Percentiles rank a stretch among this genome's conserved stretches.
Conservation (phyloP, 92 coral and sea anemone genomes). For the Siderastrea siderea region DNA sequence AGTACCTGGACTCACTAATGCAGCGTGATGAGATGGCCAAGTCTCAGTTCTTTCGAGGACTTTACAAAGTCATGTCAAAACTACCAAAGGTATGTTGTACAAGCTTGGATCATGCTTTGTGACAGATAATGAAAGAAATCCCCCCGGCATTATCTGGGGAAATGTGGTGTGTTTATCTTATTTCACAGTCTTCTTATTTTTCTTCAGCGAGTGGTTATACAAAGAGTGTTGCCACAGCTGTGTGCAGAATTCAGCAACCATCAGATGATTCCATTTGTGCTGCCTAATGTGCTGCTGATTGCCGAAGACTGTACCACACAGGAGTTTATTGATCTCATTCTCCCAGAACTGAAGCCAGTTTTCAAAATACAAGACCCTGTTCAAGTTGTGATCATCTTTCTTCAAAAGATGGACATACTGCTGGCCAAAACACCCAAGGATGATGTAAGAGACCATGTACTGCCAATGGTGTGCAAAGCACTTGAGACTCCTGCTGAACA, state of each 20-base stretch:
- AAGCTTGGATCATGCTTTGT: not conserved
- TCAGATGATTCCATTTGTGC: constrained; percentile 94
- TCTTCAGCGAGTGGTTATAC: constrained; percentile 89
- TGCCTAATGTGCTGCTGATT: constrained; percentile 93
- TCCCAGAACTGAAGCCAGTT: constrained; percentile 95
- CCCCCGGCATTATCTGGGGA: not conserved
- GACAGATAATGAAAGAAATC: not conserved
- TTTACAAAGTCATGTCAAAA: constrained; percentile 96
- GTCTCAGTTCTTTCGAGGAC: constrained; percentile 96
- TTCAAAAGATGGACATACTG: constrained; percentile 92
- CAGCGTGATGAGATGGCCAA: constrained; percentile 99
- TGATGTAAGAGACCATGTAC: constrained; percentile 87
- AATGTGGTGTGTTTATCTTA: not conserved
- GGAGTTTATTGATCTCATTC: constrained; percentile 76
- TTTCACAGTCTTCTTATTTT: not conserved
- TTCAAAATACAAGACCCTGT: constrained; percentile 96
- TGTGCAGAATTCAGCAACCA: constrained; percentile 94
- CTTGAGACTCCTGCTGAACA: constrained; percentile 93
- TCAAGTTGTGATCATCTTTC: constrained; percentile 93
- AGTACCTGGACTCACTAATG: constrained; percentile 93
- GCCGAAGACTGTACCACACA: constrained; percentile 93
- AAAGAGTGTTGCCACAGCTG: constrained; percentile 93
- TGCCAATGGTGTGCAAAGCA: constrained; percentile 98
- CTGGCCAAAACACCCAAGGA: constrained; percentile 96
- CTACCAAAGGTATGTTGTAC: constrained; percentile 84